A percentile compares a stretch with the other conserved stretches of the same genome.
phyloP scores from a whole-genome alignment of 2,888 invertebrate genomes.

The Smittia sp. region DNA sequence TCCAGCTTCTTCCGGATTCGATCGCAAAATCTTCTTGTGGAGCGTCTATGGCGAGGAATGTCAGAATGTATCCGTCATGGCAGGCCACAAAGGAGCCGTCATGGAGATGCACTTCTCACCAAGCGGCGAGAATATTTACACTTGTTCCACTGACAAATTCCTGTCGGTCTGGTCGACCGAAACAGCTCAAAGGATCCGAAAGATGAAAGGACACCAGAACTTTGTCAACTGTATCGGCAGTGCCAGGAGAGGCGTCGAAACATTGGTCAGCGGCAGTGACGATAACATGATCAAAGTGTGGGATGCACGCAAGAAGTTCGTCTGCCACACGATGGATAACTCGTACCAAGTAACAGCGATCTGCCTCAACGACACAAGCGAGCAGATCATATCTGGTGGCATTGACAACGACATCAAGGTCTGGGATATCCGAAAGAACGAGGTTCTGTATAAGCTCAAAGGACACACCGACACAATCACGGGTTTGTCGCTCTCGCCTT shows the following conservation, averaged over 20 bases:
- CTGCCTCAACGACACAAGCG: conserved; percentile 92
- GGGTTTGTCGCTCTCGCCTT: conserved; percentile 76
- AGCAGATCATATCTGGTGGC: conserved; percentile 91
- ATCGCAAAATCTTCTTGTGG: conserved; percentile 94
- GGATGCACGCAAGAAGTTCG: conserved; percentile 87
- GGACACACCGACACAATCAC: conserved; percentile 97
- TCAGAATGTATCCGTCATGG: conserved; percentile 90
- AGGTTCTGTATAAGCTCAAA: conserved; percentile 75
- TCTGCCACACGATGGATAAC: conserved; percentile 69
- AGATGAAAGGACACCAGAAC: conserved; percentile 77
- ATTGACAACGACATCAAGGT: conserved; percentile 97
- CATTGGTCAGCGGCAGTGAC: conserved; percentile 91
- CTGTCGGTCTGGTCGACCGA: conserved; percentile 94
- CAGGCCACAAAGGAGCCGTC: conserved; percentile 92
- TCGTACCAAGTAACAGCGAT: conserved; percentile 81
- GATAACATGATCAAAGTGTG: conserved; percentile 89
- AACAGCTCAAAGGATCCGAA: conserved; percentile 82
- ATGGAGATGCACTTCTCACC: conserved; percentile 89
- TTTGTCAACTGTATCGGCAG: conserved; percentile 73
- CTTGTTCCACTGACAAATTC: conserved; percentile 92
- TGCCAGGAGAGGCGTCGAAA: conserved; percentile 77
- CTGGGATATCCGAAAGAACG: conserved; percentile 93
- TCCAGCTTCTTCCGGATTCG: conserved; percentile 86
- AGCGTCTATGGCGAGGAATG: conserved; percentile 85
- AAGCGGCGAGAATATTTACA: conserved; percentile 79